Evolutionary conservation across 2,113 vertebrate genomes (phyloP).

Genomic region (Marmota flaviventris): DNA sequence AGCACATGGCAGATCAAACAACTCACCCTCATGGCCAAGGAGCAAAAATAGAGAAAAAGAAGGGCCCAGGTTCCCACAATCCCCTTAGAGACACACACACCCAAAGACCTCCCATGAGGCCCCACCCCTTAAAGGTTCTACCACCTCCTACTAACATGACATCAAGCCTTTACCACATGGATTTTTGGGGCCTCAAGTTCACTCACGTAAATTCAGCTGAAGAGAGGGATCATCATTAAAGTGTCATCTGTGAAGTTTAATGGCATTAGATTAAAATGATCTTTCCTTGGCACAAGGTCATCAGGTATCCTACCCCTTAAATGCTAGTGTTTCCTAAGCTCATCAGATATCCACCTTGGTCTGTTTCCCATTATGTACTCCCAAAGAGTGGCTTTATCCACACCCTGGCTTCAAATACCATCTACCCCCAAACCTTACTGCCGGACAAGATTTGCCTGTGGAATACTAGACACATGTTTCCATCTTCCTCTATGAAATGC

Average conservation of each 20-base stretch:
- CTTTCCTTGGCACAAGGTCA: neutral
- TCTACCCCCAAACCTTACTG: neutral
- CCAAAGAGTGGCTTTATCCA: neutral
- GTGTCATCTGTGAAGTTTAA: neutral
- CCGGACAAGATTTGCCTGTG: neutral
- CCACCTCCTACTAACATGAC: neutral
- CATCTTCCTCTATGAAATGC: neutral
- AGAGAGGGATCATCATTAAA: neutral
- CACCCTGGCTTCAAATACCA: neutral
- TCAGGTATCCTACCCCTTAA: neutral
- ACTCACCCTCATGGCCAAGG: neutral
- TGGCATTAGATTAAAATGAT: neutral
- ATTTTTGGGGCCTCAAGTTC: too few species aligned
- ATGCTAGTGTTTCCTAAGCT: neutral
- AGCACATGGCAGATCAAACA: neutral
- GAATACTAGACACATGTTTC: neutral
- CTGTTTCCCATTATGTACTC: neutral
- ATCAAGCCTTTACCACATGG: neutral
- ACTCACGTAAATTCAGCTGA: neutral
- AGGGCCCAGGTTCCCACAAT: neutral
- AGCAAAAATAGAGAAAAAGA: neutral
- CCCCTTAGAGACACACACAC: neutral
- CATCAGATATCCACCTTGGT: neutral
- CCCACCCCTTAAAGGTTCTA: neutral
- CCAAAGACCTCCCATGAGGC: neutral